Evolutionary conservation across 2,888 invertebrate species (phyloP).

Genomic region (Caenorhabditis angaria): DNA sequence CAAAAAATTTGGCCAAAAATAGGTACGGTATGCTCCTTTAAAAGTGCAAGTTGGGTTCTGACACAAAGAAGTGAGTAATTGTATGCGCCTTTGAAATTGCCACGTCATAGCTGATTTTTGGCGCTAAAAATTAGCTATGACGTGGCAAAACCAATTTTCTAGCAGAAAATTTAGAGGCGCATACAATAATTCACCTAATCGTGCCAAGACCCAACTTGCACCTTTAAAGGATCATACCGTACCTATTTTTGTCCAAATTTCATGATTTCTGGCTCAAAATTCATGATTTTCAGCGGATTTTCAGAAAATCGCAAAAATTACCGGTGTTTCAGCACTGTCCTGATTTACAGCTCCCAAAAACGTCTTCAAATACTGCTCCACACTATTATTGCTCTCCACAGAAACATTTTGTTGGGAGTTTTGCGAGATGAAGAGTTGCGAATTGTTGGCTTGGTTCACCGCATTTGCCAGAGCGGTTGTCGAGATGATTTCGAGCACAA

Average conservation of each 20-base stretch:
- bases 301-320: constrained; percentile 3
- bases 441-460: constrained; percentile 23
- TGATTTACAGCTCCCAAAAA: constrained; percentile 27
- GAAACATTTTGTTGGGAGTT: constrained; percentile 38
- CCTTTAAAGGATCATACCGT: too few relatives aligned
- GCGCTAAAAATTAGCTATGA: background rate
- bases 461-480: constrained; percentile 34
- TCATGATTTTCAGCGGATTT: background rate
- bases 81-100: too few relatives aligned
- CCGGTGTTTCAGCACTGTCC: constrained; percentile 32
- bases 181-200: background rate
- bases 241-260: background rate
- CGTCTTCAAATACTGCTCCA: constrained; percentile 16
- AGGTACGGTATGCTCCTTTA: too few relatives aligned
- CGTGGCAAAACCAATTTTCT: too few relatives aligned
- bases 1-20: too few relatives aligned
- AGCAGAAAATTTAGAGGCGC: background rate
- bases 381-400: constrained; percentile 35
- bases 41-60: too few relatives aligned
- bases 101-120: background rate
- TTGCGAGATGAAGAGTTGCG: constrained; percentile 18
- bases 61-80: too few relatives aligned
- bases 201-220: too few relatives aligned
- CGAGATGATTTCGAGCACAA: constrained; percentile 39
- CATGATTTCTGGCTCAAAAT: background rate